Conservation (phyloP, 2,113 vertebrate genomes). For the Cichladusa arquata region DNA sequence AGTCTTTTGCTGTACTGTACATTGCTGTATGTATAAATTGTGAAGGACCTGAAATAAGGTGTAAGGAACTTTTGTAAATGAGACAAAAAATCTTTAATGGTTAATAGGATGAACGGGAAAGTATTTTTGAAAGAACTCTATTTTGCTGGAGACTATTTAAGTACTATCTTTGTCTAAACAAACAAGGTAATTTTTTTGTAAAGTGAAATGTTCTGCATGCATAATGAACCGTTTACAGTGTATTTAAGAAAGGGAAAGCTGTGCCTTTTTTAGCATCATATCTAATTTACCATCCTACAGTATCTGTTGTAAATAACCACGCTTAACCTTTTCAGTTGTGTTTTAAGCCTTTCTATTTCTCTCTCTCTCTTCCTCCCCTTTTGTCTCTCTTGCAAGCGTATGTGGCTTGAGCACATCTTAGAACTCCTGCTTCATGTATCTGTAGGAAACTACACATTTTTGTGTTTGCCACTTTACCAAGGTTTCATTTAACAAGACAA, state of each 20-base stretch:
- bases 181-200: conserved; percentile 96
- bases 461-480: conserved; percentile 32
- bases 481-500: conserved; percentile 57
- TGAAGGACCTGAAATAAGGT: conserved; percentile 85
- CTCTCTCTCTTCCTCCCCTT: conserved; percentile 30
- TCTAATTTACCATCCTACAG: conserved; percentile 94
- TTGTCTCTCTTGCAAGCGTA: conserved; percentile 59
- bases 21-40: conserved; percentile 86
- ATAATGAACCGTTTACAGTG: conserved; percentile 99
- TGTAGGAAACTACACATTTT: neutral
- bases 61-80: conserved; percentile 87
- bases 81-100: conserved; percentile 86
- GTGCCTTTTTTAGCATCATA: conserved; percentile 99
- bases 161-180: conserved; percentile 99
- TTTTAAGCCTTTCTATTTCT: conserved; percentile 85
- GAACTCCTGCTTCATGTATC: conserved; percentile 44
- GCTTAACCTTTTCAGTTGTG: conserved; percentile 85
- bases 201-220: conserved; percentile 99
- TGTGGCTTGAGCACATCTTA: conserved; percentile 51
- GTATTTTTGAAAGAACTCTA: conserved; percentile 99
- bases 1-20: conserved; percentile 86
- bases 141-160: conserved; percentile 99
- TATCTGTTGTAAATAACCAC: conserved; percentile 98
- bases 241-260: conserved; percentile 99
- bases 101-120: conserved; percentile 97